A percentile compares a stretch with the other conserved stretches of the same genome.
These are phyloP conservation scores for Unio pictorum DNA, from an alignment of 2,888 invertebrate species.

Conservation along the genomic window DNA sequence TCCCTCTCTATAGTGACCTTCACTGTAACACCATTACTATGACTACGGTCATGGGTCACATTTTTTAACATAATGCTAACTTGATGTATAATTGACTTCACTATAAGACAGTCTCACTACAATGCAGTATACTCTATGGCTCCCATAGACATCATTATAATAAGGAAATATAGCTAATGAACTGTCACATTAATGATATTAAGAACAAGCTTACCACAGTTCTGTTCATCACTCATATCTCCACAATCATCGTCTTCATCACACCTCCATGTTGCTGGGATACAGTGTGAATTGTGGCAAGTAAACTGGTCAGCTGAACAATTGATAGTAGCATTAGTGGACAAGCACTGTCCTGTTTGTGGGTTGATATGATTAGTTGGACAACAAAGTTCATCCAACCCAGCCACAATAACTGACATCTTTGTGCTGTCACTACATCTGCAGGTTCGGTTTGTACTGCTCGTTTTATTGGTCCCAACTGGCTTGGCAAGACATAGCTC, in stretches of 20 bases:
- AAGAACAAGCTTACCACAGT: conserved; percentile 40
- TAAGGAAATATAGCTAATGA: no score
- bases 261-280: conserved; percentile 53
- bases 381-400: conserved; percentile 48
- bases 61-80: no score
- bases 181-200: background rate
- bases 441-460: conserved; percentile 77
- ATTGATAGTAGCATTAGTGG: conserved; percentile 4
- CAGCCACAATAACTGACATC: conserved; percentile 14
- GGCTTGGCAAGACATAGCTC: conserved; percentile 83
- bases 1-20: no score
- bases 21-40: no score
- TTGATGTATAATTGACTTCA: background rate
- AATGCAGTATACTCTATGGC: background rate
- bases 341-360: conserved; percentile 10
- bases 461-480: conserved; percentile 3
- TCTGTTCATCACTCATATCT: conserved; percentile 58
- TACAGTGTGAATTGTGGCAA: conserved; percentile 48
- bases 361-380: conserved; percentile 35
- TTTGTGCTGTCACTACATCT: conserved; percentile 84
- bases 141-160: no score
- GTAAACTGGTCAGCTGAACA: conserved; percentile 18
- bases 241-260: conserved; percentile 61
- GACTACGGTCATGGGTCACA: no score
- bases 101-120: background rate